Base-by-base conservation (phyloP, 1,140 invertebrate species). In the Scaptomyza graminum region DNA sequence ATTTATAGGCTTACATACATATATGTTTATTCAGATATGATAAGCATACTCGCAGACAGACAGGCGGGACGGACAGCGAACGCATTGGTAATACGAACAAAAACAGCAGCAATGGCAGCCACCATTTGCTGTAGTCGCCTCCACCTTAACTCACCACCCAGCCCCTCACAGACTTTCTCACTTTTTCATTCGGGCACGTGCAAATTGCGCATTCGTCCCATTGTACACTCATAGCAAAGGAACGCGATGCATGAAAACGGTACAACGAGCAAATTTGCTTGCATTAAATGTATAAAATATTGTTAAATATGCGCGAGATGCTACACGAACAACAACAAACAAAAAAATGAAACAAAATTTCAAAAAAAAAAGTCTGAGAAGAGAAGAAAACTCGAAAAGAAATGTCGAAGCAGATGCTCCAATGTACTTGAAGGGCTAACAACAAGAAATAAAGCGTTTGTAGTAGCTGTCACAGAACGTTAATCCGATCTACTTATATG, bases 151-250 rank as follows among this genome's bases (percentile, higher is more conserved):
- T n/a, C 5, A 4, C 0, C 28, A n/a, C n/a, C n/a, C 37, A 5
- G 12, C n/a, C 37, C 5, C 12, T 39, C 37, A 3, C 37, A 5
- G 1, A 4, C 37, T n/a, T 12, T 0, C 4, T n/a, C 12, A 4
- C 37, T 41, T n/a, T 41, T n/a, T n/a, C 37, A 41, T n/a, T 12
- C 3, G 3, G 4, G 73, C 74, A 76, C 73, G 75, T 78, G 76
- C 76, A 78, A 63, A 78, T 74, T 78, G 75, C 69, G 75, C 62
- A 78, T 73, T 62, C 68, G 74, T 60, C 74, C 64, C 60, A 72
- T 72, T 71, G 76, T 70, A 78, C 37, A 41, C 12, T 60, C 55
- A 31, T 13, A n/a, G 16, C 12, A 41, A 22, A 34, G 31, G 31
- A 34, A 52, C 28, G 50, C 31, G 9, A 46, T 52, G 50, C 54